Base-by-base conservation (phyloP, 2,113 vertebrate species). In the Hucho hucho region DNA sequence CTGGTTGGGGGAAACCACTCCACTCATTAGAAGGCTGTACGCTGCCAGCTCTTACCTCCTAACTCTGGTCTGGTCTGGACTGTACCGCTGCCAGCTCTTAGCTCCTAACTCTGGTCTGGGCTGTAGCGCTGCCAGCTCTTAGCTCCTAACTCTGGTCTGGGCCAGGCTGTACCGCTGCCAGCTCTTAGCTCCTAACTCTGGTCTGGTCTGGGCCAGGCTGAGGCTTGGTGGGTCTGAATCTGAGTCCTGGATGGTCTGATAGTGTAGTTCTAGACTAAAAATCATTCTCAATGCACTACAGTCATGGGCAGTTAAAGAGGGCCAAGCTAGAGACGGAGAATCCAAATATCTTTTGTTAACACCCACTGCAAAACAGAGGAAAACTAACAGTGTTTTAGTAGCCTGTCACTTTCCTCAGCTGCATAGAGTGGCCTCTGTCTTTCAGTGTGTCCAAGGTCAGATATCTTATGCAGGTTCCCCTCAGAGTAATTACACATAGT, bases 401-500 rank as follows among this genome's bases (percentile, higher is more conserved):
- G 6, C 72, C 53, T 82, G 79, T 72, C 64, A 59, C 76, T 82
- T 58, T 69, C 71, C 68, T 6, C 24, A 66, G 29, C 63, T 7
- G 85, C 85, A 78, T 77, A 72, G 32, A 85, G 85, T 78, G 83
- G 79, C 85, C 86, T 86, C 43, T 79, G 89, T 79, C 83, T 89
- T 78, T 75, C 53, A 74, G 20, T 4, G 80, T 80, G 83, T 81
- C 83, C 86, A 90, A 91, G 89, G 88, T 90, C 84, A 86, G 82
- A 88, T 84, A 87, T 87, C 89, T 83, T 83, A 71, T 82, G 79
- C 85, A 73, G 85, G 85, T 81, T 77, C 84, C 87, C 86, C 87
- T 87, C 74, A 90, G 89, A 91, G 87, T 90, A 89, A 90, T 92
- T 90, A 91, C 88, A 90, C 79, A 83, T 79, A 70, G 89, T 85